Evolutionary conservation across 2,888 invertebrate species (phyloP), one percentile per base, ranked within the genome.

Genomic region (Rhaphigaster nebulosa): DNA sequence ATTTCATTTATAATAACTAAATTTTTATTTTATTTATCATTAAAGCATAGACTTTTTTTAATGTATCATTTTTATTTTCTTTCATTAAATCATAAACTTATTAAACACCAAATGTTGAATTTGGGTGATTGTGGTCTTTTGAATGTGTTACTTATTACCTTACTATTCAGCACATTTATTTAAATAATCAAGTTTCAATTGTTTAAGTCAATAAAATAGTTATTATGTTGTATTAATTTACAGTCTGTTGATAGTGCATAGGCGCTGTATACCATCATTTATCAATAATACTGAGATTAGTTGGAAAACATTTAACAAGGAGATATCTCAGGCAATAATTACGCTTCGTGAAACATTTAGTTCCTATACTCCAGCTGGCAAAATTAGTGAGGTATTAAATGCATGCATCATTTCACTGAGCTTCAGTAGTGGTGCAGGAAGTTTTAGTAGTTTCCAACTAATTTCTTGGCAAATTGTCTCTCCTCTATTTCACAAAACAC

Each of bases 341-440:
- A 80, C 60, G 54, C 45, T 91, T 87, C 80, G 60, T 60, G 89
- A 89, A 89, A 89, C 88, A 60, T 50, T 91, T 45, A 89, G 80
- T 87, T 84, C 56, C 89, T 91, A 89, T 80, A 23, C 50, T 60
- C 18, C 70, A 38, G 87, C 84, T 45, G 52, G 80, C 50, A 89
- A 89, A 91, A 18, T 91, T 56, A 50, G 41, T 45, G 91, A 91
- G 91, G 91, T 91, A 91, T 52, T 45, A 76, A 60, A 41, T 52
- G 89, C 89, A 89, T 89, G 89, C 70, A 45, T 89, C 50, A 70
- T 70, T 76, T 76, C 41, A 38, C 88, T 65, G 41, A 88, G 56
- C 88, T 88, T 88, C 84, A 84, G 84, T 84, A 84, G 84, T 84
- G 84, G 84, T 84, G 45, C 84, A 45, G 84, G 84, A 84, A 12